Conservation (phyloP, 1,140 invertebrate species). For the Trachelipus rathkii region DNA sequence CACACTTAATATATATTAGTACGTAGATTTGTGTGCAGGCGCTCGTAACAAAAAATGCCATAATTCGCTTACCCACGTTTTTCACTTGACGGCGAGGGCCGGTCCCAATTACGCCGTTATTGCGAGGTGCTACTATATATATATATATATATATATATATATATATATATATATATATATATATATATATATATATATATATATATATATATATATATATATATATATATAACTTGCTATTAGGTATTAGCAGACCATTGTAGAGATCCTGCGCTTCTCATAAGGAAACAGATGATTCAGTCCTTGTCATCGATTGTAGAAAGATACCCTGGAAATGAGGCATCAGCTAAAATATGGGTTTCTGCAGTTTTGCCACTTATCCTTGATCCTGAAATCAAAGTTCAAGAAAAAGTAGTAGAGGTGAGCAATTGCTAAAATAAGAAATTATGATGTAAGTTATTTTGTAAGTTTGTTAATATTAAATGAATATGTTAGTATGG, state of each 20-base stretch:
- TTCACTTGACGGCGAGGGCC: no score
- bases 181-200: constrained; percentile 15
- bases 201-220: constrained; percentile 2
- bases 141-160: constrained; percentile 8
- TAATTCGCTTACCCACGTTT: no score
- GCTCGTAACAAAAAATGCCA: no score
- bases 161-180: constrained; percentile 10
- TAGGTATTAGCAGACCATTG: constrained; percentile 56
- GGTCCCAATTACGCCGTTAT: no score
- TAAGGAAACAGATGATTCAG: constrained; percentile 58
- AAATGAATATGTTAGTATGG: neutral
- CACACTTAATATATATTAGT: no score
- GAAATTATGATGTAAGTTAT: neutral
- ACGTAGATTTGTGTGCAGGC: no score
- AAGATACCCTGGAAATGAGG: constrained; percentile 51
- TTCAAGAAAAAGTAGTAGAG: constrained; percentile 61
- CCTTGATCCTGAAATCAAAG: constrained; percentile 59
- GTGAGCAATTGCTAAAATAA: constrained; percentile 46
- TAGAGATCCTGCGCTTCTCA: constrained; percentile 56
- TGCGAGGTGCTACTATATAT: no score
- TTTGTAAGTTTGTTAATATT: neutral
- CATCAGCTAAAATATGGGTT: constrained; percentile 54
- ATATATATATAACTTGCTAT: neutral
- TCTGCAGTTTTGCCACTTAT: constrained; percentile 58
- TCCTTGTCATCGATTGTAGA: constrained; percentile 56